Conservation (phyloP, 2,797 vertebrate species). For the Nyctalus aviator region DNA sequence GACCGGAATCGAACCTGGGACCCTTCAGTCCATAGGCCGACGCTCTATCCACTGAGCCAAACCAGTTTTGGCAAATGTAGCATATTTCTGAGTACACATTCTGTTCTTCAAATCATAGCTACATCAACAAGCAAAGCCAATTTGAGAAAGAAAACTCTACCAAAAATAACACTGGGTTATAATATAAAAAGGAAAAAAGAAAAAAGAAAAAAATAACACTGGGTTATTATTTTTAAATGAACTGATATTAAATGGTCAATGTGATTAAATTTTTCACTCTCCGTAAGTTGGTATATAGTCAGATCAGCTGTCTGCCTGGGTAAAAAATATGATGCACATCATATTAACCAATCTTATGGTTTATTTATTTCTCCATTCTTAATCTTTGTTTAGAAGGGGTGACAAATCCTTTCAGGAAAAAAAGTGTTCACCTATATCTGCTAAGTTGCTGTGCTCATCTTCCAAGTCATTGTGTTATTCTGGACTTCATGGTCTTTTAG, state of each 20-base stretch:
- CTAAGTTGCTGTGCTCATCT: neutral
- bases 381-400: neutral
- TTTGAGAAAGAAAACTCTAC: neutral
- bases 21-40: too few species aligned
- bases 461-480: neutral
- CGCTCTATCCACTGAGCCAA: too few species aligned
- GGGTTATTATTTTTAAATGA: constrained; percentile 39
- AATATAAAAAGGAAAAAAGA: neutral
- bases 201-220: constrained; percentile 42
- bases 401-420: neutral
- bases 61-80: neutral
- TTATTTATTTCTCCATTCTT: neutral
- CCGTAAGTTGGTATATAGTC: neutral
- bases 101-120: constrained; percentile 44
- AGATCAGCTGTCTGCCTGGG: neutral
- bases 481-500: neutral
- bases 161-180: constrained; percentile 34
- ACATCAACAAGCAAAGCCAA: constrained; percentile 51
- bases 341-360: neutral
- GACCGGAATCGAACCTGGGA: too few species aligned
- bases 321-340: neutral
- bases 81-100: constrained; percentile 25
- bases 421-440: neutral
- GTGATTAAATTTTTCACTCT: constrained; percentile 37
- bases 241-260: neutral